Evolutionary conservation across 2,888 invertebrate genomes (phyloP).

Genomic region (Tupiocoris notatus): DNA sequence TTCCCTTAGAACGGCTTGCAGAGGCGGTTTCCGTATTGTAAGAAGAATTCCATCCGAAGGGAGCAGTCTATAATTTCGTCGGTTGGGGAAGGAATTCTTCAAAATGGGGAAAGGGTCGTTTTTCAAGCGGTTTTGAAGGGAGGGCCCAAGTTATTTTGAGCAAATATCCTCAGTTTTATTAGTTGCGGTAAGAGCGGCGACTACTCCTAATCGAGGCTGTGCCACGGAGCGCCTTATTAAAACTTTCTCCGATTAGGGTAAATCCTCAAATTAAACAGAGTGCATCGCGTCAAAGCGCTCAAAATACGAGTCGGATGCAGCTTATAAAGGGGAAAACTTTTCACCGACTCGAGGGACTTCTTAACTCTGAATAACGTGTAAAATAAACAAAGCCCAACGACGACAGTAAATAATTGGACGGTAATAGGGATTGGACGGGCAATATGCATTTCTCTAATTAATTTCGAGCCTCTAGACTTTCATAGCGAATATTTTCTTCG

Average conservation of each 20-base stretch:
- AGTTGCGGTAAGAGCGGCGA: conserved; percentile 21
- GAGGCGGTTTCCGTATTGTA: conserved; percentile 9
- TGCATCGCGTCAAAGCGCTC: background rate
- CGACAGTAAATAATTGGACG: no score
- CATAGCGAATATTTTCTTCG: no score
- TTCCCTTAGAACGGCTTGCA: background rate
- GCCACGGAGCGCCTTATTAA: background rate
- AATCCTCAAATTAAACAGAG: conserved; percentile 6
- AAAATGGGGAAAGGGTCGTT: conserved; percentile 1
- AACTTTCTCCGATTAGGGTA: conserved; percentile 4
- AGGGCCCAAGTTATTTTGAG: conserved; percentile 30
- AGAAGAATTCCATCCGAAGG: background rate
- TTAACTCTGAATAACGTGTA: no score
- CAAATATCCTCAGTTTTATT: conserved; percentile 36
- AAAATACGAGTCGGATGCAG: background rate
- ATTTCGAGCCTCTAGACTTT: no score
- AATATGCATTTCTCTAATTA: no score
- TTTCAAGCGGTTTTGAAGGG: background rate
- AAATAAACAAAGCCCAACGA: no score
- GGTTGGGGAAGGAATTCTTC: background rate
- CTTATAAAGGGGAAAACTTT: background rate
- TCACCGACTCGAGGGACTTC: no score
- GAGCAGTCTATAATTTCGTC: conserved; percentile 35
- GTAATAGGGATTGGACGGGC: no score
- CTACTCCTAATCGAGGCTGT: background rate